Base-by-base conservation (phyloP, 2,113 vertebrate species). In the Gymnarchus niloticus region DNA sequence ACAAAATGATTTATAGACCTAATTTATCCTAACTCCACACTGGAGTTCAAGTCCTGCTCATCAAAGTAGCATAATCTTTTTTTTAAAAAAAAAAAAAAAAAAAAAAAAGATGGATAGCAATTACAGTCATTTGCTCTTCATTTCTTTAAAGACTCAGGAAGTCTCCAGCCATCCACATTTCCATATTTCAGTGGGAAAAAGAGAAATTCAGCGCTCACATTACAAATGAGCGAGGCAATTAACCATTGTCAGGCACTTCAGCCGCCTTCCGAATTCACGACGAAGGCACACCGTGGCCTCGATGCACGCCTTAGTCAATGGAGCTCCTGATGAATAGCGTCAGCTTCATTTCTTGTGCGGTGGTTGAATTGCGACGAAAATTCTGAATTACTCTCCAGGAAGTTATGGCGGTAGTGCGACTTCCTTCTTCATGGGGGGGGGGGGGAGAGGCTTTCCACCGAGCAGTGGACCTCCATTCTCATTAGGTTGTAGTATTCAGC, bases 191-290 rank as follows among this genome's bases (percentile, higher is more conserved):
- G 73, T 28, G 84, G 80, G 85, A 86, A 88, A 84, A n/a, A 48
- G n/a, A 48, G 92, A 90, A 92, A 89, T 90, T 88, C 90, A 91
- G 88, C 83, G 87, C 90, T 91, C 90, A 88, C 88, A 90, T 93
- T 91, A 89, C 85, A 90, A 91, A 92, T 92, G 91, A 92, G 90
- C 89, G 88, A 86, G 83, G 83, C 89, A 91, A 91, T 92, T 92
- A 92, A 92, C 90, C 90, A 91, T 87, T 88, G 87, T 83, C 46
- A 90, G 90, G 90, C 48, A 65, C 54, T 48, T 12, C 84, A 46
- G 87, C 54, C 87, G 86, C 85, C 84, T 44, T 87, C 84, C 87
- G 84, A 82, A 61, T 51, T 52, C 81, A 14, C 89, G 91, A 89
- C 88, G 78, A 87, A 87, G 65, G 46, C 44, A 25, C 49, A 89